A percentile compares a stretch with the other conserved stretches of the same genome.
phyloP scores from a whole-genome alignment of 2,797 vertebrate species.

The Perdix hodgsoniae region DNA sequence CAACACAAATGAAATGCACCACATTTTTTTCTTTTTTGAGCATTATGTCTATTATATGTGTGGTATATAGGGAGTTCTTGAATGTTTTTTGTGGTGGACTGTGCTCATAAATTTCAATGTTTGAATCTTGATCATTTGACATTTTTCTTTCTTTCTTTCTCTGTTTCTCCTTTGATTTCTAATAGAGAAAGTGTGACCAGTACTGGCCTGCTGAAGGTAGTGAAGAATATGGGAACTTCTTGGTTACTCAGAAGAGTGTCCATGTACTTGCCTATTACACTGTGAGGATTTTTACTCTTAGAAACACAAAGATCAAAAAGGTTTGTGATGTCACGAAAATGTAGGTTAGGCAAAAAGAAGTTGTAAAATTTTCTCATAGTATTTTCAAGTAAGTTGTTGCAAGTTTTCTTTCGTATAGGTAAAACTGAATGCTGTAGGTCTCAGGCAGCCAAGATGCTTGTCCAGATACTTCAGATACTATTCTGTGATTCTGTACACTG shows the following conservation, averaged over 20 bases:
- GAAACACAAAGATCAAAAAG: conserved; percentile 92
- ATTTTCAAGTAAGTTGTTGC: not conserved
- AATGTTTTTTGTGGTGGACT: not conserved
- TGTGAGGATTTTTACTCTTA: conserved; percentile 90
- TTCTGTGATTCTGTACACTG: no score
- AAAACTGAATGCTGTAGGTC: not conserved
- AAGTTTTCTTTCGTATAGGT: not conserved
- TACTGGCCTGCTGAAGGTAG: conserved; percentile 95
- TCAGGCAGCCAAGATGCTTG: not conserved
- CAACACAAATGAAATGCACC: not conserved
- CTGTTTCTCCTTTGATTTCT: not conserved
- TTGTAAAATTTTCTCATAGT: not conserved
- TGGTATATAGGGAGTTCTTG: not conserved
- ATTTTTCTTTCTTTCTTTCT: conserved; percentile 14
- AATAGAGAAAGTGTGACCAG: conserved; percentile 96
- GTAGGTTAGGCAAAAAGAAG: not conserved
- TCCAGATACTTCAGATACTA: not conserved
- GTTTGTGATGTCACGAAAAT: conserved; percentile 73
- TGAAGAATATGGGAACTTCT: conserved; percentile 91
- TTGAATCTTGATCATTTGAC: not conserved
- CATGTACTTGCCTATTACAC: conserved; percentile 90
- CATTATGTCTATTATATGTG: not conserved
- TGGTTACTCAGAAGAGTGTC: conserved; percentile 90
- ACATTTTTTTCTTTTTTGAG: not conserved
- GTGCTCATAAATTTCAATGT: not conserved